Evolutionary conservation across 2,888 invertebrate species (phyloP).

Genomic region (Aphodius sticticus): DNA sequence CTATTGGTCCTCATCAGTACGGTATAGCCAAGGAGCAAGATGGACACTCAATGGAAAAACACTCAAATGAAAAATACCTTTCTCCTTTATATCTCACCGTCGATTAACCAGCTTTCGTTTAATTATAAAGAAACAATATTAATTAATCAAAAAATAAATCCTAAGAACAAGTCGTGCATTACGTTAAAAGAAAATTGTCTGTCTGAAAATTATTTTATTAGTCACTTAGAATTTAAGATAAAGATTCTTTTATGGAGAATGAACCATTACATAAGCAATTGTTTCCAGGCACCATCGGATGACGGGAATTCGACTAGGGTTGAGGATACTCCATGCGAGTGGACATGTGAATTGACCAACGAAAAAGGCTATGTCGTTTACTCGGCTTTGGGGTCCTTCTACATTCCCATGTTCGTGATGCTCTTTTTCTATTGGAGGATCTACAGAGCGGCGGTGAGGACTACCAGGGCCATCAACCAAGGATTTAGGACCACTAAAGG

Average conservation of each 20-base stretch:
- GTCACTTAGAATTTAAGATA: no score
- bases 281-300: slow-evolving; percentile 50
- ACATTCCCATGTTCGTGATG: slow-evolving; percentile 97
- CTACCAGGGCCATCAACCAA: slow-evolving; percentile 92
- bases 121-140: no score
- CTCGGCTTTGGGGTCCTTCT: slow-evolving; percentile 97
- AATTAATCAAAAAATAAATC: no score
- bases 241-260: neutral
- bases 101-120: no score
- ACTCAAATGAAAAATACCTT: no score
- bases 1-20: no score
- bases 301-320: slow-evolving; percentile 55
- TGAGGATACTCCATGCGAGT: slow-evolving; percentile 72
- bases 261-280: slow-evolving; percentile 28
- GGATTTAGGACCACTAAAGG: slow-evolving; percentile 89
- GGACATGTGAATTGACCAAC: slow-evolving; percentile 92
- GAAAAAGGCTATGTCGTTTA: slow-evolving; percentile 96
- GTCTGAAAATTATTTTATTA: no score
- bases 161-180: no score
- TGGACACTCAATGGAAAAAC: no score
- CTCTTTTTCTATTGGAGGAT: slow-evolving; percentile 98
- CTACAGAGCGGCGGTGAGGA: slow-evolving; percentile 91
- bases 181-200: no score
- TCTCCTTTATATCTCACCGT: no score
- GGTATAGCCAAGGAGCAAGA: no score